Evolutionary conservation across 2,113 vertebrate species (phyloP).

Genomic region (Tinamus guttatus): DNA sequence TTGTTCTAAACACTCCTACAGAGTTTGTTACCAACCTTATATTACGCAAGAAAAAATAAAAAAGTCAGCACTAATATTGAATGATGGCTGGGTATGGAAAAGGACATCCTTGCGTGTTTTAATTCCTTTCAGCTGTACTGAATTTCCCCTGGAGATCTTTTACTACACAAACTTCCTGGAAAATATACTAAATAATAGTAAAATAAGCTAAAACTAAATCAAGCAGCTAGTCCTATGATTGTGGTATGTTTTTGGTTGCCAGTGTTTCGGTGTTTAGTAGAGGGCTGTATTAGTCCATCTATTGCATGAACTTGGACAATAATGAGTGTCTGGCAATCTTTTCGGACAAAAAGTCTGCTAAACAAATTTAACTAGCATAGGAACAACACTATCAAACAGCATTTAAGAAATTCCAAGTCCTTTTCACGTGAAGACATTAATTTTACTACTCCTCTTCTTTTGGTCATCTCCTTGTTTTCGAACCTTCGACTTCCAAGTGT

Average conservation of each 20-base stretch:
- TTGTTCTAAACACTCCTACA: not conserved
- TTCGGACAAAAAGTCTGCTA: not conserved
- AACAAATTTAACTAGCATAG: not conserved
- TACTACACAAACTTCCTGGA: not conserved
- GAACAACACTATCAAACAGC: not conserved
- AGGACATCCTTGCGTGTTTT: not conserved
- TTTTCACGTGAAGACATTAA: not conserved
- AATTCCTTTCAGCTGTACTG: not conserved
- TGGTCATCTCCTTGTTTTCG: not conserved
- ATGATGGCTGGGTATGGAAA: not conserved
- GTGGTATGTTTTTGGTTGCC: not conserved
- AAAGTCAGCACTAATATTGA: not conserved
- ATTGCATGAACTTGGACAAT: rapidly evolving
- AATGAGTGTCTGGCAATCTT: not conserved
- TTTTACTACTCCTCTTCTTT: not conserved
- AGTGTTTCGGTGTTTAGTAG: not conserved
- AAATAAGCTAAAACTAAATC: not conserved
- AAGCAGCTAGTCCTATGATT: not conserved
- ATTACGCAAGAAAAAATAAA: not conserved
- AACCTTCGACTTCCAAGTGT: not conserved
- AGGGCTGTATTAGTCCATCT: not conserved
- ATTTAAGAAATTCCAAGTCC: not conserved
- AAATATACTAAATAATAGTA: not conserved
- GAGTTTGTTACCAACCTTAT: not conserved
- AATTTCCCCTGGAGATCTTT: not conserved